Conservation (phyloP, 2,888 invertebrate species). For the Pammene fasciana region DNA sequence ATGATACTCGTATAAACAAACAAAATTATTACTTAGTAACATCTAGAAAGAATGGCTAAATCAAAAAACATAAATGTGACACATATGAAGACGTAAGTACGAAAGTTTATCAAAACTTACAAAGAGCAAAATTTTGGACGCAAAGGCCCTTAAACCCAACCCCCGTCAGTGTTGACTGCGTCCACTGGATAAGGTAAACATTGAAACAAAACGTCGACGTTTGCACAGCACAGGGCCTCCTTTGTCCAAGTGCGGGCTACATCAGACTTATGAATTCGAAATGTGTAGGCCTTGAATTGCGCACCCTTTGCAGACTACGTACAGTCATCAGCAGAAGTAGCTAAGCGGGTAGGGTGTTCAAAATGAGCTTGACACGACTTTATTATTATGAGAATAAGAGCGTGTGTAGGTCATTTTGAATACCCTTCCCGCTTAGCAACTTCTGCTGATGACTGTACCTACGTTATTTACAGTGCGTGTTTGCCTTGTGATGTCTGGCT, state of each 20-base stretch:
- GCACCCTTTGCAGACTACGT: constrained; percentile 46
- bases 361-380: too few species aligned
- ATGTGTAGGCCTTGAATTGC: constrained; percentile 58
- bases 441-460: too few species aligned
- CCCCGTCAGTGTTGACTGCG: constrained; percentile 47
- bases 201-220: constrained; percentile 68
- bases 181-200: constrained; percentile 65
- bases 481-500: constrained; percentile 21
- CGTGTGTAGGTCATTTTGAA: too few species aligned
- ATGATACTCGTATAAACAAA: too few species aligned
- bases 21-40: too few species aligned
- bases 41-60: too few species aligned
- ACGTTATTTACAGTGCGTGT: constrained; percentile 42
- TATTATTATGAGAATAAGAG: too few species aligned
- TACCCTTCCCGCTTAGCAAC: too few species aligned
- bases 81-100: too few species aligned
- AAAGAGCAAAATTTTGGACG: constrained; percentile 39
- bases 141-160: constrained; percentile 45
- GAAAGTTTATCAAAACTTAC: background rate
- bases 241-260: constrained; percentile 58
- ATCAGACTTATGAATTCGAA: constrained; percentile 67
- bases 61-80: too few species aligned
- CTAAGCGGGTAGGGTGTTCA: too few species aligned
- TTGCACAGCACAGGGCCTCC: constrained; percentile 59
- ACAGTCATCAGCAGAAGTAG: too few species aligned